These are phyloP conservation scores for Parapristionchus giblindavisi DNA, from an alignment of 2,888 invertebrate genomes.

Conservation along the genomic window DNA sequence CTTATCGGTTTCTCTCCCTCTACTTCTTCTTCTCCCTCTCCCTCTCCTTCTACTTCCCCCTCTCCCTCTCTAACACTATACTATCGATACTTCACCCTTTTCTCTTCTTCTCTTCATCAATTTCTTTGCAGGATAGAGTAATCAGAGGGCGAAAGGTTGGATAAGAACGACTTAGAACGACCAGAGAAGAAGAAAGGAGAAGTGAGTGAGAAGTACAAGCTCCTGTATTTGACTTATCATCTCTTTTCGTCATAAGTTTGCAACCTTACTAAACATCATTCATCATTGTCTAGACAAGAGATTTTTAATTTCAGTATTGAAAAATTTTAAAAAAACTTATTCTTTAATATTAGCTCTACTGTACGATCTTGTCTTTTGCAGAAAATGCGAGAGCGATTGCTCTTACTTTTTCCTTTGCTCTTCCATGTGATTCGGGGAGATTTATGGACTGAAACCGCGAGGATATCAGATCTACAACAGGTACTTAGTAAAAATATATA, in stretches of 20 bases:
- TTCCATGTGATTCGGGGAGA: constrained; percentile 44
- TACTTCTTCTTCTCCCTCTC: neutral
- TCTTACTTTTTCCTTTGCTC: constrained; percentile 23
- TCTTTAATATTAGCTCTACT: no score
- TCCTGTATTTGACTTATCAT: neutral
- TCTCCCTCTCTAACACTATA: neutral
- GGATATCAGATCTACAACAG: constrained; percentile 67
- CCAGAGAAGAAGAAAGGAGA: neutral
- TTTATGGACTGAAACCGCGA: constrained; percentile 66
- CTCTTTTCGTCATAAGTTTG: neutral
- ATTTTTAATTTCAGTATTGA: neutral
- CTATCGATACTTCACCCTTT: neutral
- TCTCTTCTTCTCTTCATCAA: neutral
- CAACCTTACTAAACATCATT: neutral
- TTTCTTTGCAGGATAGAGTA: constrained; percentile 16
- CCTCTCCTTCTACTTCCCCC: neutral
- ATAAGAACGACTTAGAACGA: no score
- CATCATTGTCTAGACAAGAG: neutral
- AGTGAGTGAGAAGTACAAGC: neutral
- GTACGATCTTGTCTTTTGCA: neutral
- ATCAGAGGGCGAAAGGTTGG: neutral
- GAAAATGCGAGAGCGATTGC: neutral
- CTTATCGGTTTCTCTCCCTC: neutral
- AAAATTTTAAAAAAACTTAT: no score
- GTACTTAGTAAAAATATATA: constrained; percentile 47